Percentiles rank a stretch among this genome's conserved stretches.
Evolutionary conservation across 1,140 invertebrate species (phyloP).

Genomic region (Acromyrmex charruanus): DNA sequence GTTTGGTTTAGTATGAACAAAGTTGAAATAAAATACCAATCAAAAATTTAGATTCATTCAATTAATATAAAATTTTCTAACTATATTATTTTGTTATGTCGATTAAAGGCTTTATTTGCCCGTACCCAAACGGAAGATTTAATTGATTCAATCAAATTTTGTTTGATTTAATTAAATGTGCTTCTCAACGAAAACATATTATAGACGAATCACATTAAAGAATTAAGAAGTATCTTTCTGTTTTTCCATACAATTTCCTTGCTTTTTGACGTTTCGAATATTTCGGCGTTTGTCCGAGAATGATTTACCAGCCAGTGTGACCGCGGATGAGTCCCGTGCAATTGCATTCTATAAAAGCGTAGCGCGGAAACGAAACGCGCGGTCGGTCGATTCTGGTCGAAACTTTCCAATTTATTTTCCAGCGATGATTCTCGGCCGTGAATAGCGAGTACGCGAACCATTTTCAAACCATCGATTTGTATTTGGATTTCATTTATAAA

Average conservation of each 20-base stretch:
- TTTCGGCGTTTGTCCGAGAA: slow-evolving; percentile 32
- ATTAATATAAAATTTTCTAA: no score
- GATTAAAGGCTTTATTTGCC: no score
- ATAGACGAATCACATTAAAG: slow-evolving; percentile 27
- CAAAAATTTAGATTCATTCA: no score
- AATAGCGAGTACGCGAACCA: slow-evolving; percentile 11
- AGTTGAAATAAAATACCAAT: no score
- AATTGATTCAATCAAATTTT: no score
- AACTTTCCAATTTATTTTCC: slow-evolving; percentile 57
- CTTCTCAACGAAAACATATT: no score
- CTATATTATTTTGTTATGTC: no score
- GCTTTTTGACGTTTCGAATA: background rate
- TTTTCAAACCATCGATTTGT: slow-evolving; percentile 40
- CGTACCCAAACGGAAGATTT: no score
- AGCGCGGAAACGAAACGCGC: slow-evolving; percentile 13
- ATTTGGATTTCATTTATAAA: slow-evolving; percentile 59
- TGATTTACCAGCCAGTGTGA: slow-evolving; percentile 42
- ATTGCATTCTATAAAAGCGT: slow-evolving; percentile 47
- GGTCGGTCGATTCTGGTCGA: background rate
- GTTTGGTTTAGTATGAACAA: no score
- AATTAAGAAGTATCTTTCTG: slow-evolving; percentile 30
- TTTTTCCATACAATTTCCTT: slow-evolving; percentile 3
- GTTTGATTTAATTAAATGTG: no score
- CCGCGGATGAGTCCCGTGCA: slow-evolving; percentile 36
- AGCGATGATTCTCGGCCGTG: slow-evolving; percentile 12